Evolutionary conservation across 2,797 vertebrate species (phyloP).

Genomic region (Sebastes itinus): DNA sequence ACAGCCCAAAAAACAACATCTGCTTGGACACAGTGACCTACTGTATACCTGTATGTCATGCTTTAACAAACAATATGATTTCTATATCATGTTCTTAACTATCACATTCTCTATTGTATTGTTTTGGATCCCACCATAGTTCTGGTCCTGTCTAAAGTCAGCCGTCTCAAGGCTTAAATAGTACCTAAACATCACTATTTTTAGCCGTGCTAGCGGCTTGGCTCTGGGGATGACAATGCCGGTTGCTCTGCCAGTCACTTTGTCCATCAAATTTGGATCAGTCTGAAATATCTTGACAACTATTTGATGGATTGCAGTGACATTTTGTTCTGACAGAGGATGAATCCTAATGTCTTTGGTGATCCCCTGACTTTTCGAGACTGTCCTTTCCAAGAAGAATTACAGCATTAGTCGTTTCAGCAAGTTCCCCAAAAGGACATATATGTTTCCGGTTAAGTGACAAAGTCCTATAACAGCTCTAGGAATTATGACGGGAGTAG

Average conservation of each 20-base stretch:
- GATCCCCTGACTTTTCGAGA: neutral
- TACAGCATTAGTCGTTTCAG: neutral
- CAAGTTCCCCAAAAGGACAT: neutral
- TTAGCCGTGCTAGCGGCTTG: no score
- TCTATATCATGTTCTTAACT: no score
- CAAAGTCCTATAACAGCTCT: neutral
- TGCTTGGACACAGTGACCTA: no score
- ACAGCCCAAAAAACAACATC: no score
- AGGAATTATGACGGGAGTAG: neutral
- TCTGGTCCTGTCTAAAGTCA: no score
- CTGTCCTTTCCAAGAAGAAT: neutral
- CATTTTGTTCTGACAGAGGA: neutral
- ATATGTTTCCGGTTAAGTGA: neutral
- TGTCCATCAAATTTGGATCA: neutral
- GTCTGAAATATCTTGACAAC: neutral
- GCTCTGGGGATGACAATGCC: neutral
- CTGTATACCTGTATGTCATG: no score
- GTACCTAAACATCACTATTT: no score
- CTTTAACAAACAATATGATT: no score
- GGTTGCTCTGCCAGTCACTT: neutral
- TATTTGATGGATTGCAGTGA: neutral
- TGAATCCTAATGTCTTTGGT: neutral
- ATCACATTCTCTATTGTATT: neutral
- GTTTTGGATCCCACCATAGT: neutral
- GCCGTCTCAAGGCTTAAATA: no score